These are phyloP conservation scores for Tragelaphus scriptus DNA, from an alignment of 2,113 vertebrate genomes.

Conservation along the genomic window DNA sequence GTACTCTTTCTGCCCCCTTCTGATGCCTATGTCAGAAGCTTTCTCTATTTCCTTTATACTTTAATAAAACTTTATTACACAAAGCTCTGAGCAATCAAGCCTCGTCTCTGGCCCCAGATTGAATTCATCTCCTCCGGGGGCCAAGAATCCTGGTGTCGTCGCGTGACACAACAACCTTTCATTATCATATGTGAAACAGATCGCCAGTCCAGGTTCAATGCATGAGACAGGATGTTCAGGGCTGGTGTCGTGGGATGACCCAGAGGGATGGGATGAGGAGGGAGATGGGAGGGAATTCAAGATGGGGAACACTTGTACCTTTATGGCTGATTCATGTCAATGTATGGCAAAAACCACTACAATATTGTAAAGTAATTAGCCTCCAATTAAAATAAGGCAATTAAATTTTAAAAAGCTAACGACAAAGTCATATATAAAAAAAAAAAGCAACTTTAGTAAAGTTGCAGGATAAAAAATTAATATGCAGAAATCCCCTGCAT, in stretches of 20 bases:
- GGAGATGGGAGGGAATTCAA: background rate
- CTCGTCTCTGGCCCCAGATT: too few species aligned
- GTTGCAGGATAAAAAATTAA: background rate
- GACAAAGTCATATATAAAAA: background rate
- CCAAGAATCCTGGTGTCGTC: too few species aligned
- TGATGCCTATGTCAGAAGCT: too few species aligned
- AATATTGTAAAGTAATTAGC: background rate
- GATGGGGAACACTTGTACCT: background rate
- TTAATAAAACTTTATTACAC: too few species aligned
- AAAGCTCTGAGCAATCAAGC: too few species aligned
- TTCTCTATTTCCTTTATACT: too few species aligned
- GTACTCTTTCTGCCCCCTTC: too few species aligned
- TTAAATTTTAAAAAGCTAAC: background rate
- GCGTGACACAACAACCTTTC: too few species aligned
- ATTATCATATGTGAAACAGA: background rate
- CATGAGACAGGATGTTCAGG: background rate
- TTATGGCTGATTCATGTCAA: background rate
- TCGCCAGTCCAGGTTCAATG: fast-evolving
- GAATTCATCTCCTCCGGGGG: too few species aligned
- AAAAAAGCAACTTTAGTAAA: background rate
- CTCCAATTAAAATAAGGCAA: background rate
- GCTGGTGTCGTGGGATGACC: background rate
- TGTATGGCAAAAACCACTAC: background rate
- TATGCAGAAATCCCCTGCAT: background rate
- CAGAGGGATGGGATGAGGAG: background rate